Evolutionary conservation across 2,888 invertebrate genomes (phyloP), one percentile per base, ranked within the genome.

Genomic region (Elysia crispata): DNA sequence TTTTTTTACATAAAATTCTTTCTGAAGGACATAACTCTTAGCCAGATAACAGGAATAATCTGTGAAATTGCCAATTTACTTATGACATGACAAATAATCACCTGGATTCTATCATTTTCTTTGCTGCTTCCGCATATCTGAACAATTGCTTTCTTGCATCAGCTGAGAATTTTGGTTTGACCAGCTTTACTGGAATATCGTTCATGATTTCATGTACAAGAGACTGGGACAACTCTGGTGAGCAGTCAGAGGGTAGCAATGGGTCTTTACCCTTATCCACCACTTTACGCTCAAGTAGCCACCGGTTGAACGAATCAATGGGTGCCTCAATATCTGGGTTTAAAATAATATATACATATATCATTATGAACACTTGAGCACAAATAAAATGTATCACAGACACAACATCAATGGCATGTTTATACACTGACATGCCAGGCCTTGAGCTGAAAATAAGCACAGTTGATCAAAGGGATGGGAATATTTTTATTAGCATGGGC

Each of bases 141-240:
- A 96, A 96, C 31, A 98, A 93, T 91, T 98, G 98, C 92, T 98
- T 98, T 50, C 98, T 94, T 0, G 98, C 98, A 93, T 98, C 98
- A 0, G 96, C 97, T 1, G 97, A 97, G 90, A 97, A 98, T 92
- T 98, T 97, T 13, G 98, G 98, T 91, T 97, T 95, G n/a, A 96
- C 95, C 81, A 98, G 94, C 92, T 97, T 98, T 82, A 98, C 97
- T 15, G 98, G 98, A 91, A 99, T 97, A 93, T 98, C 98, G 92
- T 97, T 97, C 97, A 98, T 98, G 77, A 98, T 97, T 93, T 98
- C 98, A 85, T 97, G 95, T 93, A 97, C 97, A 98, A 98, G 97
- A 0, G 96, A 96, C 90, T 95, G 95, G 6, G 98, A 98, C 87
- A 98, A 95, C 93, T 98, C 98, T 0, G 97, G 96, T 86, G 95